phyloP scores from a whole-genome alignment of 2,888 invertebrate species.

The Siphonodentalium dalli region DNA sequence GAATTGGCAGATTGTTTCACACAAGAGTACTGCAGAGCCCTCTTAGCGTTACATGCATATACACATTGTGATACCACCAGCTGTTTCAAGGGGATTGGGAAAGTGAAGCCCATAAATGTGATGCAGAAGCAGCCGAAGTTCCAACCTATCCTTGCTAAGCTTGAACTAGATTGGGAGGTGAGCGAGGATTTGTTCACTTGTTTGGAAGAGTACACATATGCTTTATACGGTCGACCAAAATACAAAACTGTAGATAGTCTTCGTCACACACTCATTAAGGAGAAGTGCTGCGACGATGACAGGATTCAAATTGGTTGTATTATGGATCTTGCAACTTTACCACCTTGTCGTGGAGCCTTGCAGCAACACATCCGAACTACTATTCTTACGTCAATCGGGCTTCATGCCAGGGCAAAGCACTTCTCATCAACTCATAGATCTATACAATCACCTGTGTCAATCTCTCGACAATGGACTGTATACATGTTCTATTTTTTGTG shows the following conservation, averaged over 20 bases:
- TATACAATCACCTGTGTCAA: no score
- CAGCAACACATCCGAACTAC: slow-evolving; percentile 7
- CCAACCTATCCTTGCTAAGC: background rate
- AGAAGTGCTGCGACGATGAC: background rate
- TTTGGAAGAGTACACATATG: slow-evolving; percentile 10
- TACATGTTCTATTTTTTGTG: no score
- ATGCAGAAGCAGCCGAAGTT: background rate
- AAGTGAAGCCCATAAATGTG: slow-evolving; percentile 3
- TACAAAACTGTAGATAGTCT: background rate
- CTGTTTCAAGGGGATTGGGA: slow-evolving; percentile 10
- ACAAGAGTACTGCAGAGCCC: slow-evolving; percentile 3
- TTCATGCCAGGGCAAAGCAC: no score
- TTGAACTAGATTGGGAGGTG: no score
- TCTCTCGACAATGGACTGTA: no score
- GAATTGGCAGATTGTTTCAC: no score
- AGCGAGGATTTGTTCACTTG: background rate
- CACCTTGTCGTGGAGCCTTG: slow-evolving; percentile 4
- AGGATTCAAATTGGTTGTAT: no score
- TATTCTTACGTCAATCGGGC: no score
- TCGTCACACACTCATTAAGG: background rate
- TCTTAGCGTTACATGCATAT: slow-evolving; percentile 7
- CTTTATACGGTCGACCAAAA: slow-evolving; percentile 3
- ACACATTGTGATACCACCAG: slow-evolving; percentile 6
- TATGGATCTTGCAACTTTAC: slow-evolving; percentile 4
- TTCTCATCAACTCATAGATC: no score